Conservation (phyloP, 2,113 vertebrate genomes). For the Aviceda subcristata region DNA sequence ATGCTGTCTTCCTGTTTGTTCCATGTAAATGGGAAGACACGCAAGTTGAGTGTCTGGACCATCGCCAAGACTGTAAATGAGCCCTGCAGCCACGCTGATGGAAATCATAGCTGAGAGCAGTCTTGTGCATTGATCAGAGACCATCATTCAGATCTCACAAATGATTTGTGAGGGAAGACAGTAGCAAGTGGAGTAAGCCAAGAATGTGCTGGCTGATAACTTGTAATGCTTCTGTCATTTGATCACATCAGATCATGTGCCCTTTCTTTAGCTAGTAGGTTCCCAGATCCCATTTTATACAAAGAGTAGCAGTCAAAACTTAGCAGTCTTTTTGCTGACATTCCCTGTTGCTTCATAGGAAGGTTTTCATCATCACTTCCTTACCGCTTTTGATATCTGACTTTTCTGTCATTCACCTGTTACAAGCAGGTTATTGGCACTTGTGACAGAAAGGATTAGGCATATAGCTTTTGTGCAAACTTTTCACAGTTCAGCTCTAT, state of each 20-base stretch:
- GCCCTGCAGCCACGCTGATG: background rate
- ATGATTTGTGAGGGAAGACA: background rate
- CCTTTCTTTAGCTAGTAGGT: background rate
- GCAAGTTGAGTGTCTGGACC: background rate
- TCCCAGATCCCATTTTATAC: background rate
- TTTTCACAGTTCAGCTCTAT: background rate
- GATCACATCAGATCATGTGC: background rate
- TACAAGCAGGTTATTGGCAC: background rate
- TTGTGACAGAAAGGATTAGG: background rate
- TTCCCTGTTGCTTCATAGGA: background rate
- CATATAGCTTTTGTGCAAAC: background rate
- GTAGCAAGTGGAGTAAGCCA: background rate
- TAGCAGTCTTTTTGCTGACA: background rate
- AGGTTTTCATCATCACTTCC: background rate
- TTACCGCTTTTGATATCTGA: background rate
- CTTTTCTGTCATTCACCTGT: background rate
- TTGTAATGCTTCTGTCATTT: background rate
- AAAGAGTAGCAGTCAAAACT: background rate
- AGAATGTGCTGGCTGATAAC: background rate
- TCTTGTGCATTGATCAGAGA: background rate
- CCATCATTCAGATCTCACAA: background rate
- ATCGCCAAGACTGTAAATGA: background rate
- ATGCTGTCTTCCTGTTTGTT: constrained; percentile 17
- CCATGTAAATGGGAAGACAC: background rate
- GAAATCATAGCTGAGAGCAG: background rate